Evolutionary conservation across 2,113 vertebrate genomes (phyloP), one percentile per base, ranked within the genome.

Genomic region (Regulus satrapa): DNA sequence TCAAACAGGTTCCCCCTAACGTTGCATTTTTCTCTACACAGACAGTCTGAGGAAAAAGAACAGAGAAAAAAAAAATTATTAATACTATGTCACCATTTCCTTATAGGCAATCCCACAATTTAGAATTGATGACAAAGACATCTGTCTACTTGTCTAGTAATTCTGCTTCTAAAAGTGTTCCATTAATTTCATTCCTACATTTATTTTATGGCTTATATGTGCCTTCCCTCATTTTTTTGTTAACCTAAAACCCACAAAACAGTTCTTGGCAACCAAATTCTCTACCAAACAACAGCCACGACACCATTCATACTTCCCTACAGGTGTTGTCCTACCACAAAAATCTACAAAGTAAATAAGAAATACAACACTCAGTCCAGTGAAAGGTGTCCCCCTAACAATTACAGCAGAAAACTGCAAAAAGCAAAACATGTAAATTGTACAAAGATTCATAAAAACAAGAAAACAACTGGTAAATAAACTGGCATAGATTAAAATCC

Each of bases 21-120:
- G 99, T 99, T 88, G 92, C 95, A 93, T 99, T 99, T 94, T 99
- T 99, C 95, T 99, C 99, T 68, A 99, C 97, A 84, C 99, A 99
- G 18, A 99, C 99, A 54, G 99, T 99, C 99, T 99, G 94, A 81
- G 92, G 68, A 43, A 89, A 59, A 66, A 95, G 6, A 88, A 58
- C 6, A 10, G 23, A 11, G 10, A 3, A 40, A 40, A 58, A 69
- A 36, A 45, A 62, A 18, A 69, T 90, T 92, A 85, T 40, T 18
- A 58, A 76, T 36, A 48, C 16, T 43, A 6, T 36, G 28, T 6
- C n/a, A 79, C 7, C 12, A 56, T 40, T 83, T 80, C 54, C 26
- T 80, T 80, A 72, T 3, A 48, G 34, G 8, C 1, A 45, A 34
- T 24, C n/a, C 59, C 58, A 73, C 26, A 68, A 48, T 25, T 68